These are phyloP conservation scores for Epirrhoe alternata DNA, from an alignment of 2,888 invertebrate species.

Conservation along the genomic window DNA sequence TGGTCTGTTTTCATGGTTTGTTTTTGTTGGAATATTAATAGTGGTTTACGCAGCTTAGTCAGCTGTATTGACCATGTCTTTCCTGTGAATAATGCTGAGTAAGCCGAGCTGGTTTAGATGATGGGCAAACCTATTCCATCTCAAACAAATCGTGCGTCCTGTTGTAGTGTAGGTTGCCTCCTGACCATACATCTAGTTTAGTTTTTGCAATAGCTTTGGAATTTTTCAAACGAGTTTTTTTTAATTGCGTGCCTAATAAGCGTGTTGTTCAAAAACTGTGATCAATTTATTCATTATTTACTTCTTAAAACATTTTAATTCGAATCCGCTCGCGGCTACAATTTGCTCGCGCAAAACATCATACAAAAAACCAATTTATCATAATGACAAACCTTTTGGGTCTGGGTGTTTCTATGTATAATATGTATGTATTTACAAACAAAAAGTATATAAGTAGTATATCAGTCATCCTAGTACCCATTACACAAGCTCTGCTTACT, in stretches of 20 bases:
- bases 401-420: too few species aligned
- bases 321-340: conserved; percentile 30
- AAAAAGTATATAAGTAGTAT: too few species aligned
- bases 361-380: conserved; percentile 42
- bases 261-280: neutral
- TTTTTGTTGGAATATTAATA: neutral
- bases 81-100: too few species aligned
- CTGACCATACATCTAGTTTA: too few species aligned
- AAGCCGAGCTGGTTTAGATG: too few species aligned
- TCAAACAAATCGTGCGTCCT: too few species aligned
- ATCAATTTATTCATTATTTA: conserved; percentile 19
- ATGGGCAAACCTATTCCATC: too few species aligned
- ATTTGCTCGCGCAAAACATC: conserved; percentile 36
- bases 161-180: too few species aligned
- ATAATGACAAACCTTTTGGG: conserved; percentile 48
- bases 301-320: conserved; percentile 29
- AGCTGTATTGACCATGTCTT: too few species aligned
- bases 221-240: neutral
- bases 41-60: neutral
- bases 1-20: neutral
- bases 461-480: too few species aligned
- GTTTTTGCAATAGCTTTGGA: neutral
- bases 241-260: neutral
- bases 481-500: too few species aligned
- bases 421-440: too few species aligned